Conservation (phyloP, 2,113 vertebrate genomes). For the Leiothrix lutea region DNA sequence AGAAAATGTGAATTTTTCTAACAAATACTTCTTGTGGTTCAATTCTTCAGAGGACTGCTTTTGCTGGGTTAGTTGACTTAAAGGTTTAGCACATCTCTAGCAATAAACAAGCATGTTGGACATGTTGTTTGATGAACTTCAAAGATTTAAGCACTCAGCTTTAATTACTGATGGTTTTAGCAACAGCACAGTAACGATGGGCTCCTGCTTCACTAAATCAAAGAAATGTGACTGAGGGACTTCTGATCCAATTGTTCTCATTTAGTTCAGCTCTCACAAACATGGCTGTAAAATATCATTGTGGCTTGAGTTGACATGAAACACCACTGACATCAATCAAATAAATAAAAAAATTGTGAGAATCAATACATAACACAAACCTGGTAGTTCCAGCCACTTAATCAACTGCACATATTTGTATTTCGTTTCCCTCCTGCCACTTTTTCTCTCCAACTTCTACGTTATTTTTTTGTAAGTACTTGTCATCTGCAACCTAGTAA, state of each 20-base stretch:
- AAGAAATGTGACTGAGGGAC: conserved; percentile 75
- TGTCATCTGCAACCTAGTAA: conserved; percentile 14
- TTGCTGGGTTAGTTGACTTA: not conserved
- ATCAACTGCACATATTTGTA: conserved; percentile 45
- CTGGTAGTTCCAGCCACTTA: conserved; percentile 16
- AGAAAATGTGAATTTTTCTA: not conserved
- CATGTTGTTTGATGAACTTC: conserved; percentile 84
- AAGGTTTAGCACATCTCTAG: conserved; percentile 36
- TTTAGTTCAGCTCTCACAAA: conserved; percentile 71
- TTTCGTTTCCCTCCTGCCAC: not conserved
- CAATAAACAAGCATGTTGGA: conserved; percentile 61
- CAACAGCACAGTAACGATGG: conserved; percentile 76
- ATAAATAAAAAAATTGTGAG: conserved; percentile 28
- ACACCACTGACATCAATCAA: conserved; percentile 62
- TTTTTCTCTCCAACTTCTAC: not conserved
- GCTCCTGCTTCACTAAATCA: conserved; percentile 67
- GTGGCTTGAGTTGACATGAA: conserved; percentile 65
- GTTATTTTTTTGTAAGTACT: not conserved
- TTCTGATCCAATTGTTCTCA: conserved; percentile 79
- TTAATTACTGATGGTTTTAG: conserved; percentile 85
- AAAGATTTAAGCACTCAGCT: conserved; percentile 86
- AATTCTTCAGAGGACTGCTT: not conserved
- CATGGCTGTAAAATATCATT: conserved; percentile 67
- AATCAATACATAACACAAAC: conserved; percentile 66
- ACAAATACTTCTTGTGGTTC: not conserved